Evolutionary conservation across 2,797 vertebrate genomes (phyloP).

Genomic region (Silurus lanzhouensis): DNA sequence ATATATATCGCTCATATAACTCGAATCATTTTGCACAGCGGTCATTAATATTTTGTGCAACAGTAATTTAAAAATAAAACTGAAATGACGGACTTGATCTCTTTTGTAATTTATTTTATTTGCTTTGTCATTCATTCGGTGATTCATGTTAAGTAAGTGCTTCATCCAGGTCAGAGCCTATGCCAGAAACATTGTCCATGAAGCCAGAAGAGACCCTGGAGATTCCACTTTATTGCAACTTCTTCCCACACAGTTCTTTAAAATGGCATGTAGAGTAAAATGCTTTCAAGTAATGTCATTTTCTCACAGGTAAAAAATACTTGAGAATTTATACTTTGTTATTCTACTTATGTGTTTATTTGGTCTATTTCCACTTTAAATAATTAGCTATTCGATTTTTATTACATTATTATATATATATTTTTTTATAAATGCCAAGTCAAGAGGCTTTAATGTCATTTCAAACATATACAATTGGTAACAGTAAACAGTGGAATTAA

Average conservation of each 20-base stretch:
- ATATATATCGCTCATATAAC: too few relatives aligned
- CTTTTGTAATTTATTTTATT: background rate
- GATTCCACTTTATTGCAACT: too few relatives aligned
- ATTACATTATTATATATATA: too few relatives aligned
- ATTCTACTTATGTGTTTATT: background rate
- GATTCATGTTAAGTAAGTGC: background rate
- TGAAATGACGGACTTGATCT: background rate
- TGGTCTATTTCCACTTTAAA: background rate
- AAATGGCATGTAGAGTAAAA: background rate
- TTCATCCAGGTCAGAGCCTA: background rate
- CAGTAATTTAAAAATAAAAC: conserved; percentile 9
- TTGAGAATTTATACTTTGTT: background rate
- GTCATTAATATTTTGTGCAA: conserved; percentile 27
- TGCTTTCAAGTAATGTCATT: background rate
- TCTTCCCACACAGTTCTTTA: background rate
- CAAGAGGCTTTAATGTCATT: too few relatives aligned
- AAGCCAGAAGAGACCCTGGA: background rate
- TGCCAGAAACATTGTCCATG: background rate
- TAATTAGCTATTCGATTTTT: too few relatives aligned
- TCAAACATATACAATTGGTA: too few relatives aligned
- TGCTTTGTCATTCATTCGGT: background rate
- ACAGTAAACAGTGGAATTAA: too few relatives aligned
- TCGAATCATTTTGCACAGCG: conserved; percentile 32
- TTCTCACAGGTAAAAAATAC: background rate
- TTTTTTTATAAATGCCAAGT: too few relatives aligned